Evolutionary conservation across 2,113 vertebrate species (phyloP).

Genomic region (Anas platyrhynchos): DNA sequence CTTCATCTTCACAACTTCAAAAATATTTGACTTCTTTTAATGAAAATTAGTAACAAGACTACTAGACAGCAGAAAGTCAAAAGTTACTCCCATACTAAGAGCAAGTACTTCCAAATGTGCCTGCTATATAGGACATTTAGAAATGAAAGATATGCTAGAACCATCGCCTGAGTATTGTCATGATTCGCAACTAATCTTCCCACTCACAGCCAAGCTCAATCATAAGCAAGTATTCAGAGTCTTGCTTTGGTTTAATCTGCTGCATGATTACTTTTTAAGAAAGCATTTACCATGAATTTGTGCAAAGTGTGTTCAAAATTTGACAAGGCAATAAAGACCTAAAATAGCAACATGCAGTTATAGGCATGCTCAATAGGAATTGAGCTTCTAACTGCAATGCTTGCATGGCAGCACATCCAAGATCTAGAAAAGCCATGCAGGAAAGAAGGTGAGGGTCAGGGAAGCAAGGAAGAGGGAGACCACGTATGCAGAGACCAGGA

Average conservation of each 20-base stretch:
- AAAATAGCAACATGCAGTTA: neutral
- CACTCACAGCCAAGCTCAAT: neutral
- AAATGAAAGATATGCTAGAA: neutral
- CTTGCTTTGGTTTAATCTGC: neutral
- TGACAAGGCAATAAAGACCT: neutral
- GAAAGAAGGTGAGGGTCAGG: neutral
- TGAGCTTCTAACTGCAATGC: neutral
- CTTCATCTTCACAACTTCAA: neutral
- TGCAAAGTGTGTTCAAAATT: fast-evolving
- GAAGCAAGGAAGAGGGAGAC: neutral
- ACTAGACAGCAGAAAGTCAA: neutral
- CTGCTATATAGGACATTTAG: neutral
- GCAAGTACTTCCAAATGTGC: neutral
- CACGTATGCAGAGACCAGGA: fast-evolving
- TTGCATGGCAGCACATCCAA: neutral
- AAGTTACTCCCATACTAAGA: neutral
- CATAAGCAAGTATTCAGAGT: neutral
- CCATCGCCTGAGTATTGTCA: neutral
- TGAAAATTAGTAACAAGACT: neutral
- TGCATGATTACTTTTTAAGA: neutral
- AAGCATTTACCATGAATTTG: neutral
- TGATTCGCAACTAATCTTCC: neutral
- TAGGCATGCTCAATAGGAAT: fast-evolving
- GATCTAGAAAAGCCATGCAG: neutral
- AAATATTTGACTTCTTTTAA: neutral